Conservation (phyloP, 2,113 vertebrate genomes). For the Caranx ignobilis region DNA sequence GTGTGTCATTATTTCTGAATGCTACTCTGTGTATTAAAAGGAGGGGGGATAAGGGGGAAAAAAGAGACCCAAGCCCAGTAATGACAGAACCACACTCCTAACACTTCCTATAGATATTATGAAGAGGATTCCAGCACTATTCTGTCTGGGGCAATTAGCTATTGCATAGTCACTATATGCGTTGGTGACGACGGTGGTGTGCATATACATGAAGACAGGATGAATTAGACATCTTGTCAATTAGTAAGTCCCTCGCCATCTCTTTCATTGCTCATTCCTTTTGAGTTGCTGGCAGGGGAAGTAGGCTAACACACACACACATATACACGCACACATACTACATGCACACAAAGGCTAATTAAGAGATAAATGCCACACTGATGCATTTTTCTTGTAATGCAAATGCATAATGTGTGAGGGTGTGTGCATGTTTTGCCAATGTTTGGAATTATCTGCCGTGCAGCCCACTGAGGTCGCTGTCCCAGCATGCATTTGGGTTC, state of each 20-base stretch:
- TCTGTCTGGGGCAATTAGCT: conserved; percentile 59
- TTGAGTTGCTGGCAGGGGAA: conserved; percentile 51
- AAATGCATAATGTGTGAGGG: conserved; percentile 12
- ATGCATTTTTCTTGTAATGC: neutral
- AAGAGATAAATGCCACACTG: conserved; percentile 42
- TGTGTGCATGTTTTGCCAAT: neutral
- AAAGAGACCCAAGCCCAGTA: conserved; percentile 32
- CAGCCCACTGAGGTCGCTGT: conserved; percentile 3
- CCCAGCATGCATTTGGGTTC: conserved; percentile 62
- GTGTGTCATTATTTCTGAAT: conserved; percentile 53
- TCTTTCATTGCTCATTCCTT: conserved; percentile 54
- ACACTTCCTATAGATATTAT: conserved; percentile 46
- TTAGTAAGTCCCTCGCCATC: conserved; percentile 54
- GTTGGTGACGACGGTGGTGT: conserved; percentile 10
- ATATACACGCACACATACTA: neutral
- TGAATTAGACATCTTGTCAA: conserved; percentile 60
- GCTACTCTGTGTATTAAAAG: conserved; percentile 23
- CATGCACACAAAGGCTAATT: conserved; percentile 30
- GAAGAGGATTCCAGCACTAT: conserved; percentile 54
- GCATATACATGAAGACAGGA: conserved; percentile 43
- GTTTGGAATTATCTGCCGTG: conserved; percentile 35
- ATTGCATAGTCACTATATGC: conserved; percentile 33
- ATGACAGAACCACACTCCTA: conserved; percentile 67
- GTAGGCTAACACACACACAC: neutral
- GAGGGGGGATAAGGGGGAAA: neutral